Evolutionary conservation across 2,888 invertebrate species (phyloP), one percentile per base, ranked within the genome.

Genomic region (Patella ulyssiponensis): DNA sequence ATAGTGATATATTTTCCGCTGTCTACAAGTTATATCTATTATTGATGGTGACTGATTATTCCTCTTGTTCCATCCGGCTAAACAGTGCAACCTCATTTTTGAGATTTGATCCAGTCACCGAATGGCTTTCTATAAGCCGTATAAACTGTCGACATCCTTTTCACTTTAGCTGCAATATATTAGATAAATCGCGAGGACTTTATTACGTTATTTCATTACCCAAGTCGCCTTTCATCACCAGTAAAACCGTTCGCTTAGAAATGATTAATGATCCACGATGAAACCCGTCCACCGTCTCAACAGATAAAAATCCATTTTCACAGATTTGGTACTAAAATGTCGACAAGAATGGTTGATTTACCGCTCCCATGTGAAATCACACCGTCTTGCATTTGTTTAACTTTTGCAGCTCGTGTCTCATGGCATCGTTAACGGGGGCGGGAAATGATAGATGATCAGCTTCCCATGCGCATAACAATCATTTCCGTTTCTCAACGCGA

Each of bases 281-380:
- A 64, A 64, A 64, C 64, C 23, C 23, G 14, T 23, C 64, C 23
- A 20, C 20, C 20, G 23, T 20, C 64, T 64, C 64, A 23, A 23
- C 20, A 64, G 23, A 64, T 64, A 64, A 20, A 64, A 64, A 64
- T 64, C 64, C 64, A 64, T 64, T 64, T 64, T 64, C 64, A 23
- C 12, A 64, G 23, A 64, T 64, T 64, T 64, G 20, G 20, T 64
- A 64, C 20, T 64, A 64, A 64, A 64, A 64, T 64, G 23, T 64
- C 23, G 64, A 64, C 20, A 20, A 14, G 64, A 64, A 64, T 20
- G 20, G 64, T 64, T 64, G 64, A 64, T 64, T 64, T 64, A 64
- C 64, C 23, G 64, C 23, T 64, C 64, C 64, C 64, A 23, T 20
- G 64, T 64, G 64, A 64, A 64, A 64, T 64, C 64, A 64, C 20